phyloP scores from a whole-genome alignment of 2,113 vertebrate genomes.

The Triplophysa dalaica region DNA sequence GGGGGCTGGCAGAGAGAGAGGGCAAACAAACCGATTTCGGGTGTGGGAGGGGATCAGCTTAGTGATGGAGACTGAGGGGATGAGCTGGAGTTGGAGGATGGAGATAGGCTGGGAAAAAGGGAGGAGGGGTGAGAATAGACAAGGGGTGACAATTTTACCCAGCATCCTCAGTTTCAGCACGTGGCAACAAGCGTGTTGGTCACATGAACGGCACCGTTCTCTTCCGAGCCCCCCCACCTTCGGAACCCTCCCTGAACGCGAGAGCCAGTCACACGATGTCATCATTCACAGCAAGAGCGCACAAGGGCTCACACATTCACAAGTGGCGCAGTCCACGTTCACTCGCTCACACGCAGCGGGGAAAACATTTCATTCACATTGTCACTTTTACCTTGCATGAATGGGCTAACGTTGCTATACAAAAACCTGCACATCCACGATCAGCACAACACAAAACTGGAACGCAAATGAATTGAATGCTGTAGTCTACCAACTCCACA shows the following conservation, averaged over 20 bases:
- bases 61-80: constrained; percentile 37
- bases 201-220: constrained; percentile 62
- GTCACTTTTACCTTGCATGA: constrained; percentile 53
- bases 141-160: constrained; percentile 57
- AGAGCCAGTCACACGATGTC: constrained; percentile 37
- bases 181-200: constrained; percentile 68
- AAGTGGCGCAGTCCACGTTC: constrained; percentile 45
- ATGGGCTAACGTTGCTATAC: constrained; percentile 60
- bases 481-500: too few species aligned
- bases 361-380: constrained; percentile 60
- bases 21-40: constrained; percentile 36
- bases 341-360: constrained; percentile 31
- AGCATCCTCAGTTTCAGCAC: constrained; percentile 66
- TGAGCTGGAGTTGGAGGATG: constrained; percentile 38
- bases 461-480: background rate
- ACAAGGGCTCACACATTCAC: constrained; percentile 63
- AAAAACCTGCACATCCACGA: constrained; percentile 40
- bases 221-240: constrained; percentile 22
- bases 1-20: constrained; percentile 50
- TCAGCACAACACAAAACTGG: background rate
- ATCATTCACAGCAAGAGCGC: constrained; percentile 47
- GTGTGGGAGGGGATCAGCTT: background rate
- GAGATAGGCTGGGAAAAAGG: constrained; percentile 28
- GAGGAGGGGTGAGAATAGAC: constrained; percentile 38
- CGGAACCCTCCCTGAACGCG: constrained; percentile 31